Evolutionary conservation across 1,140 invertebrate genomes (phyloP).

Genomic region (Drosophila parvula): DNA sequence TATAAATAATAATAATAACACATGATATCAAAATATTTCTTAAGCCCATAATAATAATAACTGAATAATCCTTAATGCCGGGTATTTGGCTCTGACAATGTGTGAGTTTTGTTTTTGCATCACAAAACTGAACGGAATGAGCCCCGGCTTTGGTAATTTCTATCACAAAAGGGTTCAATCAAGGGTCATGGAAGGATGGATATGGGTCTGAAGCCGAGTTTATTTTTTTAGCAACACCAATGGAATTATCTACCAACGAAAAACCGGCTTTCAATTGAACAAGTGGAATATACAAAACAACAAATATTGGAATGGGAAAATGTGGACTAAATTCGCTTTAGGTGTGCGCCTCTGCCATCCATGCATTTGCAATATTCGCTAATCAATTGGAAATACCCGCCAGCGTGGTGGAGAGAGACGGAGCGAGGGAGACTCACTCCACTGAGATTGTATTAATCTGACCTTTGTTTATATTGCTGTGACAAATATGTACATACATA

Average conservation of each 20-base stretch:
- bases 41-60: too few relatives aligned
- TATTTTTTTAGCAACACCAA: neutral
- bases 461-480: constrained; percentile 13
- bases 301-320: neutral
- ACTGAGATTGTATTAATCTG: constrained; percentile 16
- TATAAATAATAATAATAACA: too few relatives aligned
- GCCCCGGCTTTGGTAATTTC: neutral
- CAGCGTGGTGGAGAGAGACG: neutral
- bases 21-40: too few relatives aligned
- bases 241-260: neutral
- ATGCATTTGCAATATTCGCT: neutral
- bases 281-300: too few relatives aligned
- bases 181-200: too few relatives aligned
- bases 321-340: neutral
- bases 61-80: too few relatives aligned
- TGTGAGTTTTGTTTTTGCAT: too few relatives aligned
- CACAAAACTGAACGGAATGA: too few relatives aligned
- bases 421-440: neutral
- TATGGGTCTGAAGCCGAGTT: too few relatives aligned
- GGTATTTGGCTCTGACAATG: too few relatives aligned
- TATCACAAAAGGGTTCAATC: neutral
- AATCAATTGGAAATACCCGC: constrained; percentile 16
- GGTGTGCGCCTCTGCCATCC: neutral
- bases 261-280: neutral
- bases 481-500: neutral